Percentiles rank a stretch among this genome's conserved stretches.
These are phyloP conservation scores for Etheostoma nigrum DNA, from an alignment of 2,797 vertebrate genomes.

Conservation along the genomic window DNA sequence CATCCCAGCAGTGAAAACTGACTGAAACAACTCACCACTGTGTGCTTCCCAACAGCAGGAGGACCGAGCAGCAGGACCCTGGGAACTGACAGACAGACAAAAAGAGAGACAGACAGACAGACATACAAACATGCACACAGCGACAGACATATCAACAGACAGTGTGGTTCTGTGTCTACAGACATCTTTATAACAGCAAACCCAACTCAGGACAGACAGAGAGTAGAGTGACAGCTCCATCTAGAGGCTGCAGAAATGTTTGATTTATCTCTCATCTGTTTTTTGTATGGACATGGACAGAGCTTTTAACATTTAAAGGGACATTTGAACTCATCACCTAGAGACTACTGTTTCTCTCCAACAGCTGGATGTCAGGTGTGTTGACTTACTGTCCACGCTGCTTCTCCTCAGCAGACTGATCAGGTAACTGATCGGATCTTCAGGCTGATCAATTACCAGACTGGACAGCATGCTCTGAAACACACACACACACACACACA, in stretches of 20 bases:
- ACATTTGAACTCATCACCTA: too few relatives aligned
- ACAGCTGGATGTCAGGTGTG: neutral
- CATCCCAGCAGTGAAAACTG: too few relatives aligned
- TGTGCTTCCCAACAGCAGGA: conserved; percentile 91
- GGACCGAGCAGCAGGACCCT: conserved; percentile 90
- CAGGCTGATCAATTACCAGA: conserved; percentile 88
- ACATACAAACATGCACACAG: neutral
- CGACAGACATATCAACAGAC: too few relatives aligned
- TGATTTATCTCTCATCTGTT: too few relatives aligned
- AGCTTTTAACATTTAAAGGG: too few relatives aligned
- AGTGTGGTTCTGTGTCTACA: too few relatives aligned
- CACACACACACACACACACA: conserved; percentile 41
- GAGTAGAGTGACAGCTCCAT: conserved; percentile 13
- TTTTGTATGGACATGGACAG: too few relatives aligned
- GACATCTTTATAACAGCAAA: too few relatives aligned
- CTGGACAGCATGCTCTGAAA: conserved; percentile 76
- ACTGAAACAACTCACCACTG: conserved; percentile 84
- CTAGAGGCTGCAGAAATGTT: conserved; percentile 18
- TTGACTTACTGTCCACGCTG: conserved; percentile 83
- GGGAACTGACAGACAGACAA: conserved; percentile 81
- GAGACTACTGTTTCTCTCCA: too few relatives aligned
- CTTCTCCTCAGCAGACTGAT: conserved; percentile 84
- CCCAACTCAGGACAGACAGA: too few relatives aligned
- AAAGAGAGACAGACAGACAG: neutral
- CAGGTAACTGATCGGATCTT: conserved; percentile 89